These are phyloP conservation scores for Megaceryle maxima DNA, from an alignment of 2,113 vertebrate species.

Conservation along the genomic window DNA sequence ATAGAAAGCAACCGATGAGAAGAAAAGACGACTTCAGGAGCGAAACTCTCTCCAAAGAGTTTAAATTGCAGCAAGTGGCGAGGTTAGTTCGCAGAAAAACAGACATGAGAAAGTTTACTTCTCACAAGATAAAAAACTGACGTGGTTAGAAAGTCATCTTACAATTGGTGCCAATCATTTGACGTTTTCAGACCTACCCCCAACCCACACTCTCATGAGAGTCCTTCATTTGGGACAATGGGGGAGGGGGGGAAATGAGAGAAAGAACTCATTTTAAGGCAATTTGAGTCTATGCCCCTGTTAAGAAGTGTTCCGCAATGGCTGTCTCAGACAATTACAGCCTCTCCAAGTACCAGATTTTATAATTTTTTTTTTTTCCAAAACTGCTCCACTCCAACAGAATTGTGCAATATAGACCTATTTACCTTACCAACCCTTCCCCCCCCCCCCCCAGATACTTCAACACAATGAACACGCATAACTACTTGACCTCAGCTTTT, in stretches of 20 bases:
- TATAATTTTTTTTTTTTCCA: neutral
- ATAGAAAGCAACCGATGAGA: neutral
- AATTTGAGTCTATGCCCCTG: neutral
- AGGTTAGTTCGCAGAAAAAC: conserved; percentile 20
- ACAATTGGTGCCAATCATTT: conserved; percentile 66
- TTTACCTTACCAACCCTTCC: conserved; percentile 44
- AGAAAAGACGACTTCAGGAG: neutral
- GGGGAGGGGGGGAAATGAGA: conserved; percentile 35
- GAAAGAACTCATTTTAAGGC: conserved; percentile 29
- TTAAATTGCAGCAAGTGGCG: conserved; percentile 49
- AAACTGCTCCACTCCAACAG: neutral
- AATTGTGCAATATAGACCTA: conserved; percentile 52
- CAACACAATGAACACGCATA: neutral
- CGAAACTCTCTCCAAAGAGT: neutral
- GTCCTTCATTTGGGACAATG: conserved; percentile 50
- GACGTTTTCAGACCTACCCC: conserved; percentile 63
- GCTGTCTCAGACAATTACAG: conserved; percentile 48
- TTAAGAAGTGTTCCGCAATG: conserved; percentile 5
- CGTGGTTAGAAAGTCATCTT: conserved; percentile 61
- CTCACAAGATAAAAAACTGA: conserved; percentile 64
- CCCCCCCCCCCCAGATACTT: neutral
- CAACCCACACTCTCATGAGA: conserved; percentile 45
- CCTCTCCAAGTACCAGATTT: neutral
- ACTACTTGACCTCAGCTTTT: conserved; percentile 1
- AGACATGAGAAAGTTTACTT: conserved; percentile 66